Conservation (phyloP, 2,888 invertebrate species). For the Brachynemurus nebulosus region DNA sequence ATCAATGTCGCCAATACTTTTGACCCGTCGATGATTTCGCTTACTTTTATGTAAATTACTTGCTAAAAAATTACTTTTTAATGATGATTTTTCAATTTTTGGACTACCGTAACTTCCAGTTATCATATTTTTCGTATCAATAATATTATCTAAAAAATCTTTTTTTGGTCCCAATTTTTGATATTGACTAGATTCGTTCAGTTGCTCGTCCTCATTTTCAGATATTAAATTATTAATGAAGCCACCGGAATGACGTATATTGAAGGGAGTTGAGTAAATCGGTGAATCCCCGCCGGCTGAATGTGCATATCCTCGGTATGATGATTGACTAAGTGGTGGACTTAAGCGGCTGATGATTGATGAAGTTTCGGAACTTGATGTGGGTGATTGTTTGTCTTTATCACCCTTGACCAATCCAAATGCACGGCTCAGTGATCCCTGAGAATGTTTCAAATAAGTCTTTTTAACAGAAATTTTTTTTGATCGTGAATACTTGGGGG, state of each 20-base stretch:
- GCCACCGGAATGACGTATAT: conserved; percentile 17
- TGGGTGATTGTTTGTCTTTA: conserved; percentile 49
- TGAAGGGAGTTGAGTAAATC: conserved; percentile 26
- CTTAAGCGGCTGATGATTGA: conserved; percentile 40
- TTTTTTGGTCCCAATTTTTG: background rate
- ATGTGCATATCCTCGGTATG: conserved; percentile 27
- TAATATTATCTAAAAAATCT: conserved; percentile 7
- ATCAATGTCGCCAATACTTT: conserved; percentile 64
- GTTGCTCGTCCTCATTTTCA: background rate
- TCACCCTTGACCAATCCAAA: conserved; percentile 47
- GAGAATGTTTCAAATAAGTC: conserved; percentile 19
- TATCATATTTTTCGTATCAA: background rate
- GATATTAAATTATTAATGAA: conserved; percentile 7
- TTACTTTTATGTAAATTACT: conserved; percentile 36
- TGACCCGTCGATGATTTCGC: conserved; percentile 47
- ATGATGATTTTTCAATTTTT: conserved; percentile 32
- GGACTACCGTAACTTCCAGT: background rate
- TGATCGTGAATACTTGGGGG: no score
- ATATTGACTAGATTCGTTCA: background rate
- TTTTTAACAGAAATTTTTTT: background rate
- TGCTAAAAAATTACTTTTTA: conserved; percentile 35
- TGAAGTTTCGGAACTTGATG: conserved; percentile 50
- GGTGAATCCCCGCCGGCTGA: conserved; percentile 30
- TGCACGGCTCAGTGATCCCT: conserved; percentile 63
- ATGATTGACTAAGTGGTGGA: conserved; percentile 31